Base-by-base conservation (phyloP, 2,113 vertebrate species). In the Albula glossodonta region DNA sequence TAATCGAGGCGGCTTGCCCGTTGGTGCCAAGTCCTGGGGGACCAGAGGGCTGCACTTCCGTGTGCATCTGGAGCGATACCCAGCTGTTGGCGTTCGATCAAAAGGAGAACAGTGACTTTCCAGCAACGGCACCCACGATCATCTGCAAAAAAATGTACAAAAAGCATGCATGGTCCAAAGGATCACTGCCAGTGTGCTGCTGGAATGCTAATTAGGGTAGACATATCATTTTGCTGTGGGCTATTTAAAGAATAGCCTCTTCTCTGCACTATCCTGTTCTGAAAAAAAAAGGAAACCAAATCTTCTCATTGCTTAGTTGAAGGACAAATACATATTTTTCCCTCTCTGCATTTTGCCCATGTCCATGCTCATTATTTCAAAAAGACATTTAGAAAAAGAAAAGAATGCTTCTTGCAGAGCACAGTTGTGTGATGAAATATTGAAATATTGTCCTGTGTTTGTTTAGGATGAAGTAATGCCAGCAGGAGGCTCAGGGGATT, bases 191-290 rank as follows among this genome's bases (percentile, higher is more conserved):
- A 94, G 93, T 93, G 93, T 93, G 93, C 90, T 94, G 93, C 91
- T 93, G 91, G 94, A 93, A 95, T 95, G 93, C 93, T 96, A 96
- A 96, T 96, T 93, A 96, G 95, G 93, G 92, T 95, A 95, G 31
- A 41, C 31, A 41, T 41, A 41, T 41, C 93, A 93, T 94, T 94
- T 95, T 93, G 95, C 95, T 94, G 95, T 90, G 92, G 94, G 94
- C 95, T 96, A 94, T 95, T 96, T 95, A 94, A 93, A 94, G 94
- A 95, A 95, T 95, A 93, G 95, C 93, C 93, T 96, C 94, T 94
- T 93, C 95, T 95, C 94, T 92, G 92, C 90, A 92, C 93, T 92
- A 94, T 94, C 93, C 94, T 93, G 31, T 93, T 82, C 91, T 85
- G 93, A 93, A 88, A 87, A 90, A 57, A 92, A 92, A 92, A 92